Evolutionary conservation across 2,797 vertebrate genomes (phyloP).

Genomic region (Enteromius argenteus): DNA sequence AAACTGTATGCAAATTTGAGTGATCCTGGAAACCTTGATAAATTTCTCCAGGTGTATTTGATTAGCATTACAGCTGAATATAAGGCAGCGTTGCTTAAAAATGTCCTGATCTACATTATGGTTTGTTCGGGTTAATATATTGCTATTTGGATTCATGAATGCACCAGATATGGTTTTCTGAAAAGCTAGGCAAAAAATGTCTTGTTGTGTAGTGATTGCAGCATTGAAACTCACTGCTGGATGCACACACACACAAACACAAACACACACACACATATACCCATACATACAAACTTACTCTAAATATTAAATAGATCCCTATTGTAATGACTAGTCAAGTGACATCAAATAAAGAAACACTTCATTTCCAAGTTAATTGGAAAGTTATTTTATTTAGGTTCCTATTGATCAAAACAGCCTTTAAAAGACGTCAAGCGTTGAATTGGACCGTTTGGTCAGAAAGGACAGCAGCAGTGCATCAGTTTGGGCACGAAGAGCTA

Average conservation of each 20-base stretch:
- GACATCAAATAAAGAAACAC: conserved; percentile 26
- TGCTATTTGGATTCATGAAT: neutral
- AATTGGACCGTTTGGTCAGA: conserved; percentile 13
- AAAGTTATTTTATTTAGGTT: conserved; percentile 30
- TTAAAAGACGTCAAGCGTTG: conserved; percentile 16
- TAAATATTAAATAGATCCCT: conserved; percentile 24
- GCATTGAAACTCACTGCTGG: neutral
- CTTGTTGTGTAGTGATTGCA: neutral
- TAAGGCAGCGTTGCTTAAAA: neutral
- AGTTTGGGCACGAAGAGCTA: conserved; percentile 38
- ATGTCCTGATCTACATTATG: neutral
- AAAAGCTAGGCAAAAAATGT: too few relatives aligned
- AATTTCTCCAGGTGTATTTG: neutral
- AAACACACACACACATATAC: neutral
- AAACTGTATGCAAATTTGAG: neutral
- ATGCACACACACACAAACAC: neutral
- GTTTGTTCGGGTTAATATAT: neutral
- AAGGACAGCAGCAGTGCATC: conserved; percentile 30
- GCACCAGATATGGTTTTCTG: neutral
- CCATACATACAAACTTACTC: neutral
- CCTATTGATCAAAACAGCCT: conserved; percentile 32
- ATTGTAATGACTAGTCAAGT: conserved; percentile 17
- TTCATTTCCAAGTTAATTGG: conserved; percentile 32
- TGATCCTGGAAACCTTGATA: neutral
- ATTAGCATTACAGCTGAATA: neutral